phyloP scores from a whole-genome alignment of 1,140 invertebrate species.

The Popillia japonica region DNA sequence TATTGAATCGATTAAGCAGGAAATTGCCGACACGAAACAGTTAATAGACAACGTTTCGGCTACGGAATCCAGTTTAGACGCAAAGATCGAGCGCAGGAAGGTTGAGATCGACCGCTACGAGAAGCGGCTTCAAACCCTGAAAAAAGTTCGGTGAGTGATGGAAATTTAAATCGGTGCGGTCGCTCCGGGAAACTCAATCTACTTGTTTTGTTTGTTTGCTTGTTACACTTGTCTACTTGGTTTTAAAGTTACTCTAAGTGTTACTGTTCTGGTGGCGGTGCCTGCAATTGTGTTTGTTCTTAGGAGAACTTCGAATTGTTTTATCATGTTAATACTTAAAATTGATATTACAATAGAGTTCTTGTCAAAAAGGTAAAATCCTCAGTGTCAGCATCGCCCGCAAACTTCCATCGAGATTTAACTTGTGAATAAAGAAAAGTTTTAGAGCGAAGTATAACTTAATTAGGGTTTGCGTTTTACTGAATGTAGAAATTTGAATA shows the following conservation, averaged over 20 bases:
- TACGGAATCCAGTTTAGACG: conserved; percentile 85
- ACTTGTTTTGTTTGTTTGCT: neutral
- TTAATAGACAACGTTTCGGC: conserved; percentile 86
- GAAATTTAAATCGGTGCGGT: conserved; percentile 14
- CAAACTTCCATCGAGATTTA: too few species aligned
- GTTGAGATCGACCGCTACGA: conserved; percentile 91
- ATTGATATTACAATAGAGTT: too few species aligned
- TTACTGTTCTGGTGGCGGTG: neutral
- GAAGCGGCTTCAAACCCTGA: conserved; percentile 90
- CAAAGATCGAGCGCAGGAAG: conserved; percentile 90
- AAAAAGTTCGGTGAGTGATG: conserved; percentile 82
- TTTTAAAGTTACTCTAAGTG: neutral
- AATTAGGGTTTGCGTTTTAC: too few species aligned
- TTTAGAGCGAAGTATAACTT: too few species aligned
- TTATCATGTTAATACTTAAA: too few species aligned
- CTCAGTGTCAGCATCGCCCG: too few species aligned
- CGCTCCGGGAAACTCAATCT: neutral
- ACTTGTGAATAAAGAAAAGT: too few species aligned
- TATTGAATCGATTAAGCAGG: conserved; percentile 71
- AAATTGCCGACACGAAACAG: conserved; percentile 76
- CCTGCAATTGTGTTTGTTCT: neutral
- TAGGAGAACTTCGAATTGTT: neutral
- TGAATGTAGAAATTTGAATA: too few species aligned
- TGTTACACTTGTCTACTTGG: neutral
- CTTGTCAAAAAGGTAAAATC: too few species aligned